Conservation (phyloP, 2,797 vertebrate genomes). For the Leuciscus waleckii region DNA sequence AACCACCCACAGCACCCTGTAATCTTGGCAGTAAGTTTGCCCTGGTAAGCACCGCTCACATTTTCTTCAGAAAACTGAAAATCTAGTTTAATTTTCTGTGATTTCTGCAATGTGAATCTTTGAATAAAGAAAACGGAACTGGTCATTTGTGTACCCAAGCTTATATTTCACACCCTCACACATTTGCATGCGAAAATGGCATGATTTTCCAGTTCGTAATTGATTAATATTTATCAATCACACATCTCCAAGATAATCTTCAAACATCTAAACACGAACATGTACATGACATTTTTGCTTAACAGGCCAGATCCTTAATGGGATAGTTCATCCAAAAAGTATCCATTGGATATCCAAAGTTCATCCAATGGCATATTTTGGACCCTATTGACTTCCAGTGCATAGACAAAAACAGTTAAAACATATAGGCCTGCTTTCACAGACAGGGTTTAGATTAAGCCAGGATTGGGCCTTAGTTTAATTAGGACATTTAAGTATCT, state of each 20-base stretch:
- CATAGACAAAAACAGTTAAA: too few relatives aligned
- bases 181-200: background rate
- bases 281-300: background rate
- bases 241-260: background rate
- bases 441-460: too few relatives aligned
- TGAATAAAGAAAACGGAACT: conserved; percentile 9
- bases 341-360: too few relatives aligned
- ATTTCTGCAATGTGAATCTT: background rate
- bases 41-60: background rate
- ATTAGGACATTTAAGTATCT: too few relatives aligned
- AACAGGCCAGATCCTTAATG: background rate
- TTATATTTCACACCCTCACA: background rate
- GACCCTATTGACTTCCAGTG: background rate
- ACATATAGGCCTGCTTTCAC: too few relatives aligned
- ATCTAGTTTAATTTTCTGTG: background rate
- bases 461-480: too few relatives aligned
- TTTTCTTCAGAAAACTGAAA: background rate
- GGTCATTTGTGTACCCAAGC: background rate
- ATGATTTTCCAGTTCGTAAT: background rate
- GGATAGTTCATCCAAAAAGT: background rate
- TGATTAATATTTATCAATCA: background rate
- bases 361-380: background rate
- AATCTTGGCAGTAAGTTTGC: background rate
- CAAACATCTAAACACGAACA: background rate
- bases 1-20: background rate